Evolutionary conservation across 2,797 vertebrate species (phyloP), one percentile per base, ranked within the genome.

Genomic region (Chloroceryle inda): DNA sequence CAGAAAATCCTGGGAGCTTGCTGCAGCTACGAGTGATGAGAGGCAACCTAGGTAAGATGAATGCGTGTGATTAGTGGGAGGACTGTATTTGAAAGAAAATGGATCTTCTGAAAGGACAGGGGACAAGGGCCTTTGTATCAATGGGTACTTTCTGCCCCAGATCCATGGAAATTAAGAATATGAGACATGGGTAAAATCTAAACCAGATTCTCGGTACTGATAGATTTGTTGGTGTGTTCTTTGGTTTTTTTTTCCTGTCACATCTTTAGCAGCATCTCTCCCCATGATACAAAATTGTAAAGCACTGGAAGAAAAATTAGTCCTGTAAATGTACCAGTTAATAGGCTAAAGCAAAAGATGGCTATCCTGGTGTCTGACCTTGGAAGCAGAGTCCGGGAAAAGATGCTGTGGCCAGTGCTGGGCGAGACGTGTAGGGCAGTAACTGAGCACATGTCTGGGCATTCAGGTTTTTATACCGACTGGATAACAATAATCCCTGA

Each of bases 381-480:
- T 35, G 47, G 9, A 19, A 74, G 56, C 7, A 6, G 50, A 50
- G 31, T 11, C 59, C 6, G 3, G 50, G 61, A 35, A 29, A 13
- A 24, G 84, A 47, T 29, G 13, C 12, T 2, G 1, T 27, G 50
- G 55, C 42, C 33, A 11, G 13, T 2, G 1, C 49, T 16, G 26
- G 7, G 47, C 0, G 1, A 81, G 40, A 45, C 58, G 11, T 2
- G 14, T 21, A 21, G 53, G 56, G 18, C 47, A 50, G 69, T 38
- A 13, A 40, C 37, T 6, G 8, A 49, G 38, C 21, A 13, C 9
- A 1, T 3, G 23, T 33, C 40, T 21, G n/a, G 1, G 10, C 19
- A 3, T n/a, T 45, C 0, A 0, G 7, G 22, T 7, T 11, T 52
- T 31, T 63, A 24, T n/a, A 8, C 44, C 59, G 19, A 29, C 13